Conservation (phyloP, 2,888 invertebrate genomes). For the Euphydryas editha region DNA sequence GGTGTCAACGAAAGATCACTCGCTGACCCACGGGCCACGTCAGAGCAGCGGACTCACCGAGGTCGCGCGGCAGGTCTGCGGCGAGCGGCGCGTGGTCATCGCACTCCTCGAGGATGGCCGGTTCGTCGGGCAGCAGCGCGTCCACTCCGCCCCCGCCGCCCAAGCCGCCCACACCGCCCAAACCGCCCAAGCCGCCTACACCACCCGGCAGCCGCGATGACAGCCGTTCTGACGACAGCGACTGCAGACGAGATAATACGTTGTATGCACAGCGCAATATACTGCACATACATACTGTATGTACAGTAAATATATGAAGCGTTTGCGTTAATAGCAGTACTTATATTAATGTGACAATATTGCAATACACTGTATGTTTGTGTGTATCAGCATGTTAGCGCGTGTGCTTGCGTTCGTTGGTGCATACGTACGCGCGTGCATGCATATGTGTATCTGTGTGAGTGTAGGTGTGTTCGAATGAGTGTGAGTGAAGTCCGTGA, state of each 20-base stretch:
- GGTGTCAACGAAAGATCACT: too few relatives aligned
- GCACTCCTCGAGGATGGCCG: constrained; percentile 61
- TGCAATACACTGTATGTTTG: neutral
- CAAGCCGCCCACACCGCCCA: constrained; percentile 54
- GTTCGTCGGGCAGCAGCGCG: constrained; percentile 48
- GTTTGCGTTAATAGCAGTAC: too few relatives aligned
- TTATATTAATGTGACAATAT: too few relatives aligned
- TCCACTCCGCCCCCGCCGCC: constrained; percentile 58
- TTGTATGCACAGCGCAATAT: too few relatives aligned
- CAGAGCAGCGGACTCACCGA: neutral
- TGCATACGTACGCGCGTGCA: too few relatives aligned
- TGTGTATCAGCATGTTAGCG: neutral
- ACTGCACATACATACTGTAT: too few relatives aligned
- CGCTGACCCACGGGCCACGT: too few relatives aligned
- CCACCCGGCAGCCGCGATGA: constrained; percentile 17
- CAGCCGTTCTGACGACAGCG: constrained; percentile 43
- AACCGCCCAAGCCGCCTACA: too few relatives aligned
- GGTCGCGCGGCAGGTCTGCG: neutral
- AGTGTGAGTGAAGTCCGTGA: too few relatives aligned
- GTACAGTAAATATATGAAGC: too few relatives aligned
- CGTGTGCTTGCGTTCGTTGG: too few relatives aligned
- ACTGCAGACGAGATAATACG: neutral
- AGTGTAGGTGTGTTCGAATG: neutral
- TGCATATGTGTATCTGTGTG: too few relatives aligned
- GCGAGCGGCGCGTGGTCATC: constrained; percentile 43